A percentile compares a stretch with the other conserved stretches of the same genome.
phyloP scores from a whole-genome alignment of 2,888 invertebrate genomes.

The Ophraella communa region DNA sequence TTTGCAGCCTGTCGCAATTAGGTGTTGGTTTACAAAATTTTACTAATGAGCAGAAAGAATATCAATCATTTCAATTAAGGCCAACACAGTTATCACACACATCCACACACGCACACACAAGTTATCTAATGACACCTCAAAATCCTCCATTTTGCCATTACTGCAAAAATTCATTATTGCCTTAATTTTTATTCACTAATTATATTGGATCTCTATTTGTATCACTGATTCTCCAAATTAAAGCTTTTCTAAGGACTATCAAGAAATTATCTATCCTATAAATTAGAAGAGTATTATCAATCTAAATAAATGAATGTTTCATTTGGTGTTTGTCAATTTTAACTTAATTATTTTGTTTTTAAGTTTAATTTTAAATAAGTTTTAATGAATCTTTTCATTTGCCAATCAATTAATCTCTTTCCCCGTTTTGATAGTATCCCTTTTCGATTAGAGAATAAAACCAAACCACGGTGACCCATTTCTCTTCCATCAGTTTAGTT shows the following conservation, averaged over 20 bases:
- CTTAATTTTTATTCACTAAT: no score
- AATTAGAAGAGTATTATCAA: background rate
- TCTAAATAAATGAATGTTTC: background rate
- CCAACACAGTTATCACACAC: no score
- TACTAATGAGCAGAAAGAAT: no score
- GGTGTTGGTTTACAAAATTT: no score
- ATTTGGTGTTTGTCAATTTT: background rate
- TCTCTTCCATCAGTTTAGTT: background rate
- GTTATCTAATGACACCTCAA: no score
- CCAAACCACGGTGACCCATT: background rate
- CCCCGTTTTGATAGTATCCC: background rate
- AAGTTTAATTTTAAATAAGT: background rate
- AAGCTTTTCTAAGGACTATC: background rate
- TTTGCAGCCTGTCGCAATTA: no score
- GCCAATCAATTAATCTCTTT: slow-evolving; percentile 1
- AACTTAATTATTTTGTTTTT: background rate
- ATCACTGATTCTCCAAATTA: no score
- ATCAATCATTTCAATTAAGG: no score
- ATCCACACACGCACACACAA: no score
- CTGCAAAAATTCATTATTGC: no score
- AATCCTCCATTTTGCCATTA: no score
- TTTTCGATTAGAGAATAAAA: background rate
- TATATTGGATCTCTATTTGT: no score
- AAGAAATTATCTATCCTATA: background rate
- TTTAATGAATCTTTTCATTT: slow-evolving; percentile 1